These are phyloP conservation scores for Scaptomyza graminum DNA, from an alignment of 1,140 invertebrate species.

Conservation along the genomic window DNA sequence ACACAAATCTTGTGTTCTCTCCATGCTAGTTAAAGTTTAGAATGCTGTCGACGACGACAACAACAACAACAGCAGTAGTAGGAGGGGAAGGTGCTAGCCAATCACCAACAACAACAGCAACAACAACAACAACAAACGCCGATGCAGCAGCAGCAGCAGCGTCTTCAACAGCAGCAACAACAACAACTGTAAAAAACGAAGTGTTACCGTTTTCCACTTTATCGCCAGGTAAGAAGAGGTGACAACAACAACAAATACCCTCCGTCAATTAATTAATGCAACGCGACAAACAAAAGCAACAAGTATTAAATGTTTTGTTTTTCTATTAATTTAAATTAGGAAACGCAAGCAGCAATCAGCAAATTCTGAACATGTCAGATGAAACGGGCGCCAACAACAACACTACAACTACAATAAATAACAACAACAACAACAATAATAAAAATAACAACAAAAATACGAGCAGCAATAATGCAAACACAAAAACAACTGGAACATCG, in stretches of 20 bases:
- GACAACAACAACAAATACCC: background rate
- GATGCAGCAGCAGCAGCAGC: conserved; percentile 31
- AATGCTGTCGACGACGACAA: conserved; percentile 62
- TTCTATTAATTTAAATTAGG: background rate
- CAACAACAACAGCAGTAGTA: too few species aligned
- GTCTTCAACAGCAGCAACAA: conserved; percentile 2
- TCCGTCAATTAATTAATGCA: background rate
- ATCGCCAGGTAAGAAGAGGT: conserved; percentile 59
- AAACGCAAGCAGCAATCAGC: conserved; percentile 17
- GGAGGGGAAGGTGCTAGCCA: conserved; percentile 41
- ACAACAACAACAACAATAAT: conserved; percentile 13
- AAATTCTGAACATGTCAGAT: conserved; percentile 53
- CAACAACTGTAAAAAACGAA: background rate
- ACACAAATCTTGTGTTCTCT: conserved; percentile 12
- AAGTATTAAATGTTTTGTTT: too few species aligned
- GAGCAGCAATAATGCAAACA: too few species aligned
- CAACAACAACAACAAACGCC: conserved; percentile 25
- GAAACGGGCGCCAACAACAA: conserved; percentile 38
- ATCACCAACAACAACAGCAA: conserved; percentile 17
- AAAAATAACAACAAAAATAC: conserved; percentile 40
- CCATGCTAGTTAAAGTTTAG: conserved; percentile 35
- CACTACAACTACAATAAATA: background rate
- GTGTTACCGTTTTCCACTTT: conserved; percentile 33
- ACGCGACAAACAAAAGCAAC: too few species aligned
- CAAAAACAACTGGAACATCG: too few species aligned